Conservation (phyloP, 2,888 invertebrate genomes). For the Drosophila demipolita region DNA sequence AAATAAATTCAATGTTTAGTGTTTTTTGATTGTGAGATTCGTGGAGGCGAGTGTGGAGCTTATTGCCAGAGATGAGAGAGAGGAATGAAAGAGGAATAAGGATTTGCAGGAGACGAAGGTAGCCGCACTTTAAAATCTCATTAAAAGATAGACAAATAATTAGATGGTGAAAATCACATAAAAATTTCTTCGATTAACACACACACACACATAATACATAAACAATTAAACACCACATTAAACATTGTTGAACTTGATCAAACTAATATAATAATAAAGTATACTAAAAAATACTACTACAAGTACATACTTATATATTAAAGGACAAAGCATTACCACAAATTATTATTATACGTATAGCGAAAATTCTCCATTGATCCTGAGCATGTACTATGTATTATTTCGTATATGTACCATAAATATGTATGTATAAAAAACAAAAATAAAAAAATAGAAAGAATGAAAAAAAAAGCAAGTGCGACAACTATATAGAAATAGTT, state of each 20-base stretch:
- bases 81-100: neutral
- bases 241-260: slow-evolving; percentile 72
- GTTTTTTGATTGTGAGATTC: slow-evolving; percentile 69
- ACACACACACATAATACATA: slow-evolving; percentile 22
- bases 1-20: slow-evolving; percentile 67
- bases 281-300: slow-evolving; percentile 41
- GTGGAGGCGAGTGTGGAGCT: slow-evolving; percentile 9
- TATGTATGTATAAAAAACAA: slow-evolving; percentile 47
- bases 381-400: slow-evolving; percentile 65
- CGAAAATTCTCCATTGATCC: slow-evolving; percentile 70
- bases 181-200: slow-evolving; percentile 47
- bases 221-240: slow-evolving; percentile 40
- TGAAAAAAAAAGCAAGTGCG: slow-evolving; percentile 11
- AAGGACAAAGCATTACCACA: slow-evolving; percentile 57
- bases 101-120: slow-evolving; percentile 6
- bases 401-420: slow-evolving; percentile 74
- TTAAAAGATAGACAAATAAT: slow-evolving; percentile 79
- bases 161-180: slow-evolving; percentile 63
- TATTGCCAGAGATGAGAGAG: neutral
- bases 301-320: slow-evolving; percentile 48
- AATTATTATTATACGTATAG: slow-evolving; percentile 71
- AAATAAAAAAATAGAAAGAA: neutral
- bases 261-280: slow-evolving; percentile 49
- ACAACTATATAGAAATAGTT: slow-evolving; percentile 41
- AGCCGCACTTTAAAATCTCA: slow-evolving; percentile 63